Evolutionary conservation across 2,113 vertebrate species (phyloP).

Genomic region (Sitta europaea): DNA sequence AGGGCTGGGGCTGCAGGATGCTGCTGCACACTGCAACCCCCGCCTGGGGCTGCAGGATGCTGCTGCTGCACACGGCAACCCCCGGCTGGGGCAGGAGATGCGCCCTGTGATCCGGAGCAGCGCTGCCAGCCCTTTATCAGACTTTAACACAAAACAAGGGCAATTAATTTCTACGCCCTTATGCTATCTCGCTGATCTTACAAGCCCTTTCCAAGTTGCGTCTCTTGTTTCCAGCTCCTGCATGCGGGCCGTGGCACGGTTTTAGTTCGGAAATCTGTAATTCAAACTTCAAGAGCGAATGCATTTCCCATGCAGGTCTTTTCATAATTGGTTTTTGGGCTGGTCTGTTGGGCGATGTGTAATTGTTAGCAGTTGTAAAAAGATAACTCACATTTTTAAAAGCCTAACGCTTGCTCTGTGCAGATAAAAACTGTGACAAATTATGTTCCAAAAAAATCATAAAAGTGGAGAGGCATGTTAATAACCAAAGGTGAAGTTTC

Average conservation of each 20-base stretch:
- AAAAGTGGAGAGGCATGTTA: conserved; percentile 82
- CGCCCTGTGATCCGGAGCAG: background rate
- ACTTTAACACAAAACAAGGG: conserved; percentile 12
- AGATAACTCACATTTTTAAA: conserved; percentile 79
- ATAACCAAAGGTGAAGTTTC: conserved; percentile 82
- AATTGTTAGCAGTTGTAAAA: conserved; percentile 82
- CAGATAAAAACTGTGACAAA: conserved; percentile 85
- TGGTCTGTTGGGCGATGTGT: conserved; percentile 66
- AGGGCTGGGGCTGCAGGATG: no score
- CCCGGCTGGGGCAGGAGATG: no score
- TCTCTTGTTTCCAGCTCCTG: background rate
- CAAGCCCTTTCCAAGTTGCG: conserved; percentile 7
- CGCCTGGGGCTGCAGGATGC: no score
- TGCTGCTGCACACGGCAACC: no score
- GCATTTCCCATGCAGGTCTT: conserved; percentile 37
- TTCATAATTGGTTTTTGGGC: conserved; percentile 72
- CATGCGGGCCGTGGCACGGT: background rate
- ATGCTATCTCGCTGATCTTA: conserved; percentile 43
- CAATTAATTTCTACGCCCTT: conserved; percentile 46
- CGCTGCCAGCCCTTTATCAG: background rate
- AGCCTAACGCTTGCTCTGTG: conserved; percentile 77
- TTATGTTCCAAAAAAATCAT: conserved; percentile 81
- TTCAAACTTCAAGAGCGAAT: background rate
- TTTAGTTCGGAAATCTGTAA: conserved; percentile 46
- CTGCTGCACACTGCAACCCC: no score